Evolutionary conservation across 2,888 invertebrate species (phyloP).

Genomic region (Heliconius charithonia): DNA sequence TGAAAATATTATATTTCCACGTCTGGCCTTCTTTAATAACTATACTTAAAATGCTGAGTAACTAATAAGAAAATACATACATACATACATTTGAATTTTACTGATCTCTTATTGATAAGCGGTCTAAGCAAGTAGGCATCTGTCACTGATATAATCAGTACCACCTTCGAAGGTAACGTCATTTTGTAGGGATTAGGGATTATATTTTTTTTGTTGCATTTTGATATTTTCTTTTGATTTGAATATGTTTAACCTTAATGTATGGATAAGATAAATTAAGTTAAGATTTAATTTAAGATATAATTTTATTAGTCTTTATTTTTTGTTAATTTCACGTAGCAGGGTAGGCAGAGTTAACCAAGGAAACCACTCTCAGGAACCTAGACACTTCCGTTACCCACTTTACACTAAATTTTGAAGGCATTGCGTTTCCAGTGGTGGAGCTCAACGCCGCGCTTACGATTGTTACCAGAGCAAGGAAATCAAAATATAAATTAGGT

Average conservation of each 20-base stretch:
- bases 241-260: neutral
- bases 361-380: no score
- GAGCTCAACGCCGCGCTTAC: no score
- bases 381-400: no score
- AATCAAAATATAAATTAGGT: no score
- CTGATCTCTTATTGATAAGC: conserved; percentile 3
- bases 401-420: no score
- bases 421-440: no score
- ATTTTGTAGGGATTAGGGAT: conserved; percentile 1
- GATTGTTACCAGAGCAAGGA: no score
- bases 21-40: neutral
- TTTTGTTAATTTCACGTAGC: no score
- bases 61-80: neutral
- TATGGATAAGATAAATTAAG: neutral
- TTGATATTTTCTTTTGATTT: neutral
- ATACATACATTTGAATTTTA: neutral
- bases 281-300: neutral
- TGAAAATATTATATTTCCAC: neutral
- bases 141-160: conserved; percentile 18
- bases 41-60: conserved; percentile 8
- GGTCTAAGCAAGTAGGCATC: neutral
- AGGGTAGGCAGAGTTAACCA: no score
- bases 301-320: no score
- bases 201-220: neutral
- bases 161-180: neutral